A percentile compares a stretch with the other conserved stretches of the same genome.
phyloP scores from a whole-genome alignment of 2,888 invertebrate genomes.

The Troides oblongomaculatus region DNA sequence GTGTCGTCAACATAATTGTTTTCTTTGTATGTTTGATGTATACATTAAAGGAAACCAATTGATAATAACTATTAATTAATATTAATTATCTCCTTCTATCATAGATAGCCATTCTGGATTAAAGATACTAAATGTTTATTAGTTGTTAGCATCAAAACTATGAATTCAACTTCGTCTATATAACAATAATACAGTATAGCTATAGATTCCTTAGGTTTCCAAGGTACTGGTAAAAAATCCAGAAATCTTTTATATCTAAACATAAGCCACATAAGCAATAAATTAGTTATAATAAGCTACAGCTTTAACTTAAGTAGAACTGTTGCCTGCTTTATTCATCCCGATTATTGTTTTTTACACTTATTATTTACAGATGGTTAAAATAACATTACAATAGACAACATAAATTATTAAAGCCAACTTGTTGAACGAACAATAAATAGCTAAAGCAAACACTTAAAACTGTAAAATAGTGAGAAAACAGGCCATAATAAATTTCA shows the following conservation, averaged over 20 bases:
- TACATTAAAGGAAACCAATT: not conserved
- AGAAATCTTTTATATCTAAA: too few relatives aligned
- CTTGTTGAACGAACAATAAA: slow-evolving; percentile 9
- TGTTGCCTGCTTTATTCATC: too few relatives aligned
- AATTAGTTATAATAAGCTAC: not conserved
- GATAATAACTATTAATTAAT: not conserved
- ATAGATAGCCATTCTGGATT: not conserved
- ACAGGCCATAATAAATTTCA: slow-evolving; percentile 21
- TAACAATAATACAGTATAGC: too few relatives aligned
- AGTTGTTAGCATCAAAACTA: too few relatives aligned
- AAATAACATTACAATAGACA: not conserved
- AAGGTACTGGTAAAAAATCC: too few relatives aligned
- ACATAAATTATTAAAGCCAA: slow-evolving; percentile 3
- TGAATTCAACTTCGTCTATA: too few relatives aligned
- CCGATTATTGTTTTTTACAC: too few relatives aligned
- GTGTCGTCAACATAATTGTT: slow-evolving; percentile 34
- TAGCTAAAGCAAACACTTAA: slow-evolving; percentile 16
- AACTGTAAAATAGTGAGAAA: slow-evolving; percentile 27
- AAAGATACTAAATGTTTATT: too few relatives aligned
- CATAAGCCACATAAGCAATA: not conserved
- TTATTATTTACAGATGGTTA: not conserved
- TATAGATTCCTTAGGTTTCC: too few relatives aligned
- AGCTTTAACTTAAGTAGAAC: not conserved
- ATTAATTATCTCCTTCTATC: not conserved
- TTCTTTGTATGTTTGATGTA: not conserved